Base-by-base conservation (phyloP, 64 coral and sea anemone species). In the Montipora efflorescens region DNA sequence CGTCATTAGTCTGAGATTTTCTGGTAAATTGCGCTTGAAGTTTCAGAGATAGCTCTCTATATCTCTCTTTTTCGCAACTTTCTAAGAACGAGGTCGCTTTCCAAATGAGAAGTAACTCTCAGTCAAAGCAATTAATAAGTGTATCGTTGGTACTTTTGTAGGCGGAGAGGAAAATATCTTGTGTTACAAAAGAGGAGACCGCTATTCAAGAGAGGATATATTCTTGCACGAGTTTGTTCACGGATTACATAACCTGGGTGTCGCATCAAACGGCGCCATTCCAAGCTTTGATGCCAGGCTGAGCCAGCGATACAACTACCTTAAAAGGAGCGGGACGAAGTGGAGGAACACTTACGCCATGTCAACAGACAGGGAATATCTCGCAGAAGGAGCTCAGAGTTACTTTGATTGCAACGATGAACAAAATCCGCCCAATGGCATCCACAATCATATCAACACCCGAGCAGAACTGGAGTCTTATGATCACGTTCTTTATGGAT, bases 211-310 rank as follows among this genome's bases (percentile, higher is more conserved):
- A 20, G 97, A 99, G 74, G 97, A 99, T 47, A 99, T 99, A 47
- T 99, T 99, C 22, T 92, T 99, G 36, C 97, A 99, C 66, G 97
- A 99, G 61, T 99, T 99, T 78, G 68, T 87, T 8, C 97, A 98
- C 75, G 97, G 94, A 20, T 52, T 98, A 11, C 97, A 98, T 67
- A 86, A 96, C 46, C 75, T 98, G 4, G 97, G 87, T 8, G 59
- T 98, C 11, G 88, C 89, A 3, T 81, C 92, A 16, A 82, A 73
- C 4, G 93, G 91, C 3, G 91, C 94, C 20, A 96, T 98, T 45
- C 90, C 80, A 23, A 76, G 22, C 80, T 98, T 98, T 23, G 97
- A 98, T 59, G 46, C 82, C 1, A 88, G 78, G 74, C 58, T 98
- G 71, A 51, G 91, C 8, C 47, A 51, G 55, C 95, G 92, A 20